Percentiles rank a stretch among this genome's conserved stretches.
Evolutionary conservation across 2,113 vertebrate species (phyloP).

Genomic region (Apistogramma diplotaenia): DNA sequence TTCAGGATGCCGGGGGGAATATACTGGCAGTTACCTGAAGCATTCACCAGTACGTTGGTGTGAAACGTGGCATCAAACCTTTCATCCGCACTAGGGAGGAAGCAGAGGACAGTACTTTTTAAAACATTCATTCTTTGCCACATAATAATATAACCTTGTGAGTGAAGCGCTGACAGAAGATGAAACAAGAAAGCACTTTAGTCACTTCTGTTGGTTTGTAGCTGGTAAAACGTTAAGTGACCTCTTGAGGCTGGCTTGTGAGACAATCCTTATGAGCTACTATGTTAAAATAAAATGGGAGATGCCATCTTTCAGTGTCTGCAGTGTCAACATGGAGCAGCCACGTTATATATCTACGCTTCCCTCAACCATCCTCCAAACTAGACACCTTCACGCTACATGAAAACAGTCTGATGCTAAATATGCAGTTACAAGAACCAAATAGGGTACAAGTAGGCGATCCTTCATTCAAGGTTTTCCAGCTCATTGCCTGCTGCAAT

Average conservation of each 20-base stretch:
- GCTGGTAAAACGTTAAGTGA: neutral
- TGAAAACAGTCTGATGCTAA: neutral
- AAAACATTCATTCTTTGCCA: neutral
- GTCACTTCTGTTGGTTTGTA: neutral
- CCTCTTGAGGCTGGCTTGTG: neutral
- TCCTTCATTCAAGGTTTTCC: neutral
- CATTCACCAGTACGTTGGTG: constrained; percentile 87
- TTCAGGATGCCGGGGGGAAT: constrained; percentile 91
- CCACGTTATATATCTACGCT: neutral
- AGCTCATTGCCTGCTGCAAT: neutral
- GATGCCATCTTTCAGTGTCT: neutral
- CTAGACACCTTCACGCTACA: neutral
- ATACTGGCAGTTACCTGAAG: constrained; percentile 85
- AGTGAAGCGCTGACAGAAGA: neutral
- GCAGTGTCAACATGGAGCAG: neutral
- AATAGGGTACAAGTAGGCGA: neutral
- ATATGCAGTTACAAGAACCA: neutral
- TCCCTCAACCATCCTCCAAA: neutral
- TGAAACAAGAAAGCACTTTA: neutral
- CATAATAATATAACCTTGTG: neutral
- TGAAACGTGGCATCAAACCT: constrained; percentile 88
- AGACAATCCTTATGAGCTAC: neutral
- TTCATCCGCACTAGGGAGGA: constrained; percentile 80
- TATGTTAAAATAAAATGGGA: neutral
- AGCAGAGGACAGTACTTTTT: neutral